A percentile compares a stretch with the other conserved stretches of the same genome.
phyloP scores from a whole-genome alignment of 2,113 vertebrate species.

The Choloepus hoffmanni region DNA sequence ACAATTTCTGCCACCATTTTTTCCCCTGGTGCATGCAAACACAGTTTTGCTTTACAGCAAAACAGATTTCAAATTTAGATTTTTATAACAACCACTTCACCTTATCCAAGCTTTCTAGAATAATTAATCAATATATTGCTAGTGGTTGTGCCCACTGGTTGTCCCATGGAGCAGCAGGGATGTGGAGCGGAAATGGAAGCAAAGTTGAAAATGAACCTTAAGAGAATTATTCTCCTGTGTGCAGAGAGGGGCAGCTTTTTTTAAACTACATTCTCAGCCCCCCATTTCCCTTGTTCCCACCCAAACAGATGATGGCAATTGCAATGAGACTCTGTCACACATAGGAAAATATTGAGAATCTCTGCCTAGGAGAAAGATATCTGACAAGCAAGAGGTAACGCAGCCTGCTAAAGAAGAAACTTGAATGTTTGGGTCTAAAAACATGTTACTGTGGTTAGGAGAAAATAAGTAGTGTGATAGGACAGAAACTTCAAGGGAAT shows the following conservation, averaged over 20 bases:
- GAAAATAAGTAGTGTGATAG: neutral
- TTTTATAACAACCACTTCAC: conserved; percentile 43
- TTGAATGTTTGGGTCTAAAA: neutral
- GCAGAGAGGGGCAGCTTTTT: neutral
- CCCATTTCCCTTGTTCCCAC: neutral
- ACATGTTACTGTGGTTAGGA: neutral
- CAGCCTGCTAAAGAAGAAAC: neutral
- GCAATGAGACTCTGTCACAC: neutral
- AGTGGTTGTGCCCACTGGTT: conserved; percentile 32
- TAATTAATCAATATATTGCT: conserved; percentile 65
- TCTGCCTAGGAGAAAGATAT: neutral
- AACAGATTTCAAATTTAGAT: conserved; percentile 58
- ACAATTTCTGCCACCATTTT: conserved; percentile 69
- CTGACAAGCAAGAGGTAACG: neutral
- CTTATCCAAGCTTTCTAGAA: conserved; percentile 48
- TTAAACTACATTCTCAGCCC: rapidly evolving
- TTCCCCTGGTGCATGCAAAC: conserved; percentile 58
- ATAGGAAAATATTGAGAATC: neutral
- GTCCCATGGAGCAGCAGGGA: neutral
- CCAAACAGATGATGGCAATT: neutral
- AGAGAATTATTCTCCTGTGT: neutral
- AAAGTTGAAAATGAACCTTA: neutral
- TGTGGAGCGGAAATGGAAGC: neutral
- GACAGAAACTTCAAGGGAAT: neutral
- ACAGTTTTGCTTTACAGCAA: conserved; percentile 49